Base-by-base conservation (phyloP, 1,140 invertebrate species). In the Panulirus ornatus region DNA sequence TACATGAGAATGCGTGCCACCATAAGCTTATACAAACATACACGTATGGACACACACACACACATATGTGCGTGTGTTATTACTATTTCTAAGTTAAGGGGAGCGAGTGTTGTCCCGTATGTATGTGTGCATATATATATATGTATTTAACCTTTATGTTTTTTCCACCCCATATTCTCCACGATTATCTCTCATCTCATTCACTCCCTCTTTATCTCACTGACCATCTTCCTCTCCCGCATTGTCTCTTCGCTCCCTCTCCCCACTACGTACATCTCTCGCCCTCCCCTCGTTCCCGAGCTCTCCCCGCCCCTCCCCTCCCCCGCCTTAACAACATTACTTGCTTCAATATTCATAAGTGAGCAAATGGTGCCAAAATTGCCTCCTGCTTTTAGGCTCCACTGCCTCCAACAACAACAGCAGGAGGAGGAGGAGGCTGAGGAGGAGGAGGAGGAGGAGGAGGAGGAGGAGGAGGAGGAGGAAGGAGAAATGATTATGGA, bases 261-360 rank as follows among this genome's bases (percentile, higher is more conserved):
- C 79, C 71, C 66, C 42, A 16, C 2, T 34, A 6, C 27, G 0
- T 30, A 3, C 36, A 22, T 42, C 22, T n/a, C 22, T n/a, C 66
- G 44, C 9, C 9, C 44, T 27, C 16, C 22, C 36, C 79, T 76
- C 70, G 1, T 42, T n/a, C 19, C 8, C 66, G 6, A 44, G 8
- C 44, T 22, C 79, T 54, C 42, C 30, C 38, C 36, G 78, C 34
- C 51, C 36, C 30, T 14, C 22, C 73, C 79, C 84, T 63, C 84
- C 63, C 42, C 63, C 76, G 27, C 84, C 90, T 82, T 91, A 91
- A 91, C 90, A 86, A 91, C 90, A 91, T 91, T 91, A 91, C 90
- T 91, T 91, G 89, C 90, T 91, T 91, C 90, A 91, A 91, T 91
- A 91, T 91, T 91, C 90, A 91, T 91, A 91, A 91, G 90, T 91